Base-by-base conservation (phyloP, 2,113 vertebrate genomes). In the Elgaria multicarinata region DNA sequence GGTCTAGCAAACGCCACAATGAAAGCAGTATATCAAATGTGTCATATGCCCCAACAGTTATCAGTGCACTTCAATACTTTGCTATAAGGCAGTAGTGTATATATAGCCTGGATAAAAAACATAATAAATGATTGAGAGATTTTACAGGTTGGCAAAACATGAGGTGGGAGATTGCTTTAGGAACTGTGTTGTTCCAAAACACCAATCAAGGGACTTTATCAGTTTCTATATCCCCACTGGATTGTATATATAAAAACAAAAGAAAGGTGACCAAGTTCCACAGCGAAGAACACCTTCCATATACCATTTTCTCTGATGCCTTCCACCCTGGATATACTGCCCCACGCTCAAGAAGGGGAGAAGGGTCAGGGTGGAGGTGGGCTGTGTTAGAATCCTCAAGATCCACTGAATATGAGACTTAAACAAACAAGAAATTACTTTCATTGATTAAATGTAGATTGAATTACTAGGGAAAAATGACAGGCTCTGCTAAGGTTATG, bases 401-500 rank as follows among this genome's bases (percentile, higher is more conserved):
- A 96, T 95, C 95, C 76, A 20, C 94, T 96, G 93, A 95, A 95
- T 97, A 96, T 93, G 93, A 96, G 95, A 96, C 97, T 97, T 97
- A 98, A 98, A 98, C 97, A 98, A 98, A 98, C 96, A 96, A 97
- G 95, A 97, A 97, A 98, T 98, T 97, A 97, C 98, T 97, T 97
- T 97, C 97, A 98, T 98, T 98, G 98, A 98, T 98, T 98, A 98
- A 98, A 98, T 95, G 96, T 96, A 97, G 97, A 98, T 98, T 98
- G 97, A 98, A 98, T 96, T 96, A 98, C 97, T 94, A 94, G 92
- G 93, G 89, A 96, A 97, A 98, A 97, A 97, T 97, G 97, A 96
- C 97, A 96, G 96, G 93, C 95, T 89, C 93, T 92, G 92, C 96
- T 96, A 96, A 97, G 97, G 98, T 97, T 98, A 95, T 97, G 95